Evolutionary conservation across 2,888 invertebrate genomes (phyloP).

Genomic region (Kuschelorhynchus macadamiae): DNA sequence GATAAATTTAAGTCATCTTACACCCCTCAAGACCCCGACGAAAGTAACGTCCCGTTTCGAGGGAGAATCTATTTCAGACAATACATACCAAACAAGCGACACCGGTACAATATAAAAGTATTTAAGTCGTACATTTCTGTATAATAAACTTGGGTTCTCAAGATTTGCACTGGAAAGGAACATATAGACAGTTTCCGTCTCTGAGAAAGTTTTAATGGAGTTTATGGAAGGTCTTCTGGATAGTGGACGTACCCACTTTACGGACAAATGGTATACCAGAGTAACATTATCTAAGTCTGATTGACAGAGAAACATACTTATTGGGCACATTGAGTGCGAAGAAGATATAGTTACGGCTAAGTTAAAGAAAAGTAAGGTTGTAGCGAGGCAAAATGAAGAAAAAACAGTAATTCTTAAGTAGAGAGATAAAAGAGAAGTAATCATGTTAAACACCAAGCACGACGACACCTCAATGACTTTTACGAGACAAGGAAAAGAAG

Average conservation of each 20-base stretch:
- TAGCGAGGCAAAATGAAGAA: conserved; percentile 29
- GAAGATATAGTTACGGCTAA: conserved; percentile 23
- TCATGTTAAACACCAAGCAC: conserved; percentile 40
- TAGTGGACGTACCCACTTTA: conserved; percentile 49
- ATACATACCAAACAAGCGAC: conserved; percentile 48
- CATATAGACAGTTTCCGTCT: no score
- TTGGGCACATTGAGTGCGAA: conserved; percentile 33
- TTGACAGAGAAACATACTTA: conserved; percentile 31
- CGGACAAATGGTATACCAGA: conserved; percentile 56
- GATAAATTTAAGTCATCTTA: conserved; percentile 48
- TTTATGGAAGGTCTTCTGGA: conserved; percentile 46
- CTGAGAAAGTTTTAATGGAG: background rate
- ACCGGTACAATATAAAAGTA: conserved; percentile 47
- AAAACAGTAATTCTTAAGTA: conserved; percentile 28
- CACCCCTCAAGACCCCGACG: conserved; percentile 54
- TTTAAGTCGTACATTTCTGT: conserved; percentile 42
- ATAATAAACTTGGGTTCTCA: conserved; percentile 47
- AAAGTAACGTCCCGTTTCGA: conserved; percentile 50
- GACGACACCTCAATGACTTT: conserved; percentile 20
- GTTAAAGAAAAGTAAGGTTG: conserved; percentile 26
- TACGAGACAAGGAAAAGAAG: conserved; percentile 16
- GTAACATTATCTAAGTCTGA: conserved; percentile 35
- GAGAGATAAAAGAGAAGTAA: conserved; percentile 37
- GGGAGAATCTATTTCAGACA: conserved; percentile 14
- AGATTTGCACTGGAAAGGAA: conserved; percentile 45